Evolutionary conservation across 1,140 invertebrate genomes (phyloP).

Genomic region (Globodera rostochiensis): DNA sequence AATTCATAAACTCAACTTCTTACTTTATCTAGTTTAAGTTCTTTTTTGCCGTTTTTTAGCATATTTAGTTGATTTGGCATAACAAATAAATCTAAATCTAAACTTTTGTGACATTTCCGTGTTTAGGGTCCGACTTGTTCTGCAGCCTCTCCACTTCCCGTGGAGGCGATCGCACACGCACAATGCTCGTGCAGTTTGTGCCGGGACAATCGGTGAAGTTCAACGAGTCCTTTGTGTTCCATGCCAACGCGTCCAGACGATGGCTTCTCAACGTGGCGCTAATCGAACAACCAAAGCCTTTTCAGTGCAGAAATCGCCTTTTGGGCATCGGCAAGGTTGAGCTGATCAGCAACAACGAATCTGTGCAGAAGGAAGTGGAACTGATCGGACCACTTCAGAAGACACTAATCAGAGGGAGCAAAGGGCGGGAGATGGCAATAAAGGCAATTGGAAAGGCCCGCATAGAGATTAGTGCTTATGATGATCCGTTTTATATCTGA

Average conservation of each 20-base stretch:
- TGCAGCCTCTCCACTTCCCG: slow-evolving; percentile 1
- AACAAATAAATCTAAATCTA: too few relatives aligned
- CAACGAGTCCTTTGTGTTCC: slow-evolving; percentile 53
- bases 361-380: slow-evolving; percentile 36
- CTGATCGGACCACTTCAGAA: slow-evolving; percentile 28
- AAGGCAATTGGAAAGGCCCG: slow-evolving; percentile 39
- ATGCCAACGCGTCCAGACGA: slow-evolving; percentile 20
- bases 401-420: slow-evolving; percentile 45
- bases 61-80: too few relatives aligned
- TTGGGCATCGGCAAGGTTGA: slow-evolving; percentile 17
- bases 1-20: too few relatives aligned
- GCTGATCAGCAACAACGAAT: slow-evolving; percentile 19
- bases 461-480: slow-evolving; percentile 46
- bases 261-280: slow-evolving; percentile 18
- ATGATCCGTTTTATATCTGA: slow-evolving; percentile 59
- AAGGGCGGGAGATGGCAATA: background rate
- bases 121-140: slow-evolving; percentile 39
- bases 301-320: slow-evolving; percentile 22
- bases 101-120: too few relatives aligned
- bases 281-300: slow-evolving; percentile 15
- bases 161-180: background rate
- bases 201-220: slow-evolving; percentile 8
- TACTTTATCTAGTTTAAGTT: too few relatives aligned
- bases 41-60: too few relatives aligned
- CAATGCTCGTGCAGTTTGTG: background rate